Evolutionary conservation across 2,113 vertebrate species (phyloP).

Genomic region (Podarcis muralis): DNA sequence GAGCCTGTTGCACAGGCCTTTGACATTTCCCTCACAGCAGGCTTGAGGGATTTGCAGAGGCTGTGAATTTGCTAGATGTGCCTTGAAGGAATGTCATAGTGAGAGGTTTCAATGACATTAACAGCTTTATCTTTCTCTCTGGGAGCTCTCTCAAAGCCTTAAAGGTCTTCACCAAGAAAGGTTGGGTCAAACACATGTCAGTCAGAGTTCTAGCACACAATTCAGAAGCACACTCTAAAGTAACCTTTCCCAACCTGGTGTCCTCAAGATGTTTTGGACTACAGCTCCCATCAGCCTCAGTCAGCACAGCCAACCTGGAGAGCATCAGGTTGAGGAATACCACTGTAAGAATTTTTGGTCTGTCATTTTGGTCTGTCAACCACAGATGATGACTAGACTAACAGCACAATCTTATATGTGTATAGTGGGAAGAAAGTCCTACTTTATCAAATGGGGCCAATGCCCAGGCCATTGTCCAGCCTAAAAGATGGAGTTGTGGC

Average conservation of each 20-base stretch:
- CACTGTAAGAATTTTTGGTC: neutral
- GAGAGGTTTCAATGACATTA: neutral
- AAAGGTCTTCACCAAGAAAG: neutral
- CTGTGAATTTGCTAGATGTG: neutral
- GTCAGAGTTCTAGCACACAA: neutral
- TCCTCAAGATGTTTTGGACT: neutral
- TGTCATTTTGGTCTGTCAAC: neutral
- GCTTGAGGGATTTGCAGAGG: neutral
- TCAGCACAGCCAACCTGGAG: neutral
- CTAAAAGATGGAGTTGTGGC: neutral
- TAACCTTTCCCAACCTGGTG: neutral
- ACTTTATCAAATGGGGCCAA: neutral
- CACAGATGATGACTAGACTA: neutral
- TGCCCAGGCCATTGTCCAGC: neutral
- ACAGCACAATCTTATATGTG: neutral
- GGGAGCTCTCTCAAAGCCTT: neutral
- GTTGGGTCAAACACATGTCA: neutral
- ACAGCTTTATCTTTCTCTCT: neutral
- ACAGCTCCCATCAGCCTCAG: neutral
- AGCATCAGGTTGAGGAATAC: too few species aligned
- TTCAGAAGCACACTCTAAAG: neutral
- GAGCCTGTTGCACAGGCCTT: rapidly evolving
- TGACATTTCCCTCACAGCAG: neutral
- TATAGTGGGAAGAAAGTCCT: neutral
- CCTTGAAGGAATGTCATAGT: neutral